These are phyloP conservation scores for Paguma larvata DNA, from an alignment of 2,797 vertebrate species.

Conservation along the genomic window DNA sequence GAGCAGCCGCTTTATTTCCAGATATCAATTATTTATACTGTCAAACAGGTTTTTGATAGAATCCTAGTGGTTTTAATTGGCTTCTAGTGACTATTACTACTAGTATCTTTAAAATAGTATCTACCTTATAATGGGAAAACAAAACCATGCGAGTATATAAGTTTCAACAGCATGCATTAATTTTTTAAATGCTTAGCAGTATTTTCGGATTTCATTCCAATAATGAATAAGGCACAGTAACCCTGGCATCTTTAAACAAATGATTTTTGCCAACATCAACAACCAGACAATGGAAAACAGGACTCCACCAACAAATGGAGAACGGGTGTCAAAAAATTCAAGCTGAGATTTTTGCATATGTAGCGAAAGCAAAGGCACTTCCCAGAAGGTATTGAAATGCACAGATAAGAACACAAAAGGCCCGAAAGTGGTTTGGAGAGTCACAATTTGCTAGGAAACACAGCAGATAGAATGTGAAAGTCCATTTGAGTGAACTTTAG, in stretches of 20 bases:
- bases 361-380: conserved; percentile 81
- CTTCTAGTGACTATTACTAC: conserved; percentile 64
- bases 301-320: conserved; percentile 84
- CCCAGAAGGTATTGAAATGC: conserved; percentile 68
- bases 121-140: conserved; percentile 57
- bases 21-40: conserved; percentile 76
- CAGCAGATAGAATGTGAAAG: conserved; percentile 73
- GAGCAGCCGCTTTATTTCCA: background rate
- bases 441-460: conserved; percentile 81
- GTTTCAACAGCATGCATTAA: conserved; percentile 30
- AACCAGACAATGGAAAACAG: conserved; percentile 87
- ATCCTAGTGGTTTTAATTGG: conserved; percentile 72
- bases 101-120: conserved; percentile 67
- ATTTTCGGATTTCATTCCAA: conserved; percentile 45
- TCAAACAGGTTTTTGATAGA: conserved; percentile 75
- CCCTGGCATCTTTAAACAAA: conserved; percentile 79
- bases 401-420: conserved; percentile 84
- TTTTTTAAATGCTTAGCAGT: conserved; percentile 70
- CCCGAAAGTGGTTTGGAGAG: conserved; percentile 79
- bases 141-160: conserved; percentile 19
- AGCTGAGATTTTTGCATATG: conserved; percentile 87
- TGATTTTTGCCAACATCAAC: conserved; percentile 83
- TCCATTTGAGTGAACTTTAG: conserved; percentile 41
- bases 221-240: conserved; percentile 32
- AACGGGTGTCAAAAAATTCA: conserved; percentile 81